A percentile compares a stretch with the other conserved stretches of the same genome.
Conservation (phyloP, 1,140 invertebrate species). For the Cheumatopsyche charites region DNA sequence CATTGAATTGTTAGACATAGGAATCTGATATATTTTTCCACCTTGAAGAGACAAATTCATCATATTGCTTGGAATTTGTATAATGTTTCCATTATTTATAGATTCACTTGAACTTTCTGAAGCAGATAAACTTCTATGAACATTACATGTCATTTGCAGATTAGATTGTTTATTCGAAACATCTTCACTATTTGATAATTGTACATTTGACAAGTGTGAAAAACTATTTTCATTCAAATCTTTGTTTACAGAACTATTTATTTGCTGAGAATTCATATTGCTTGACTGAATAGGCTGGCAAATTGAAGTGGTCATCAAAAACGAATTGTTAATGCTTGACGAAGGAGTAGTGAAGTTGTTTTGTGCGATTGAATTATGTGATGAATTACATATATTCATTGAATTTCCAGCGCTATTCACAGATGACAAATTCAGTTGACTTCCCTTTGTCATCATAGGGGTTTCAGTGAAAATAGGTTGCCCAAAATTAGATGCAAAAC, state of each 20-base stretch:
- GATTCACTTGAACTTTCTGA: constrained; percentile 21
- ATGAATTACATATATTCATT: constrained; percentile 25
- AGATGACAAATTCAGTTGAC: constrained; percentile 14
- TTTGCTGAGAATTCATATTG: neutral
- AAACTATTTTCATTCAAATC: constrained; percentile 1
- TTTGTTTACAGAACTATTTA: neutral
- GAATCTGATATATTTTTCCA: constrained; percentile 45
- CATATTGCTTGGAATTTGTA: constrained; percentile 46
- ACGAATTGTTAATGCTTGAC: constrained; percentile 31
- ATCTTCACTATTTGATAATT: neutral
- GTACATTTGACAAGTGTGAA: constrained; percentile 35
- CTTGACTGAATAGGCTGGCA: constrained; percentile 39
- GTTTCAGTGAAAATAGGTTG: constrained; percentile 43
- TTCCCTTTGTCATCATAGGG: constrained; percentile 33
- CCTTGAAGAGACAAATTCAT: constrained; percentile 46
- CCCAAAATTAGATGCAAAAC: constrained; percentile 39
- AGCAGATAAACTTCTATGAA: constrained; percentile 33
- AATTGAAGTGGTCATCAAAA: constrained; percentile 37
- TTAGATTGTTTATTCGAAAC: constrained; percentile 30
- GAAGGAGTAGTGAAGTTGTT: constrained; percentile 40
- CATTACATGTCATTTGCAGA: constrained; percentile 29
- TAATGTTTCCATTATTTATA: constrained; percentile 36
- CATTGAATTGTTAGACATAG: constrained; percentile 29
- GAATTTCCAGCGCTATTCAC: constrained; percentile 18
- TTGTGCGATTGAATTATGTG: constrained; percentile 20